A percentile compares a stretch with the other conserved stretches of the same genome.
phyloP scores from a whole-genome alignment of 2,113 vertebrate species.

The Heterotilapia buettikoferi region DNA sequence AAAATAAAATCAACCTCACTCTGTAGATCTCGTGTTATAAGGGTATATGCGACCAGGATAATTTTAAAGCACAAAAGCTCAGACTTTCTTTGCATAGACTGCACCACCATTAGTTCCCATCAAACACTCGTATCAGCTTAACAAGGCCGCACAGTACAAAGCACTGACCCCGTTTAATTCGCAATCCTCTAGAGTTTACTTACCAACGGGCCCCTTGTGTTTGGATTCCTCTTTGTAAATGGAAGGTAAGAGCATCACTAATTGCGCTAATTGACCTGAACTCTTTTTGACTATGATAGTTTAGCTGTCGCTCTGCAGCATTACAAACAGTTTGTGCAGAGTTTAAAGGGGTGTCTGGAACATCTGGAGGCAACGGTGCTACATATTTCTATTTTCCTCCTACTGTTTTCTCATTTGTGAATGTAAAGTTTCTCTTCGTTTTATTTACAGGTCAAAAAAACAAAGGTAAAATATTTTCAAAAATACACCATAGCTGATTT shows the following conservation, averaged over 20 bases:
- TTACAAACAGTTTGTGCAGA: slow-evolving; percentile 15
- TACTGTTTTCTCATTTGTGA: neutral
- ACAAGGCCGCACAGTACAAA: slow-evolving; percentile 10
- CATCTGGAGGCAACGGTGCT: slow-evolving; percentile 28
- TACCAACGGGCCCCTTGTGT: slow-evolving; percentile 33
- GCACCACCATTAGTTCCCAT: slow-evolving; percentile 26
- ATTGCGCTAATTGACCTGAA: slow-evolving; percentile 47
- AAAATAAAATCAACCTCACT: slow-evolving; percentile 63
- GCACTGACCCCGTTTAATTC: slow-evolving; percentile 44
- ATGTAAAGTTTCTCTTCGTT: neutral
- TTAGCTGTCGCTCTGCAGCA: slow-evolving; percentile 22
- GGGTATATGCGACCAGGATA: slow-evolving; percentile 33
- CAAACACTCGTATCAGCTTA: slow-evolving; percentile 10
- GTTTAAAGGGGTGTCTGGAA: slow-evolving; percentile 19
- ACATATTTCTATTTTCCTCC: slow-evolving; percentile 26
- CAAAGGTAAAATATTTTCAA: slow-evolving; percentile 11
- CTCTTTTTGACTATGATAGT: slow-evolving; percentile 28
- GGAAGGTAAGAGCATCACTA: slow-evolving; percentile 45
- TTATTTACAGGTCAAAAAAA: slow-evolving; percentile 57
- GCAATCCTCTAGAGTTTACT: slow-evolving; percentile 40
- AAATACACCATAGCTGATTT: slow-evolving; percentile 31
- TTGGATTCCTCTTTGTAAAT: slow-evolving; percentile 28
- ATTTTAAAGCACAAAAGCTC: slow-evolving; percentile 50
- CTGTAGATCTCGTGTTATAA: slow-evolving; percentile 41
- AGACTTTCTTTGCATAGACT: slow-evolving; percentile 66